These are phyloP conservation scores for Cantharis rustica DNA, from an alignment of 2,888 invertebrate species.

Conservation along the genomic window DNA sequence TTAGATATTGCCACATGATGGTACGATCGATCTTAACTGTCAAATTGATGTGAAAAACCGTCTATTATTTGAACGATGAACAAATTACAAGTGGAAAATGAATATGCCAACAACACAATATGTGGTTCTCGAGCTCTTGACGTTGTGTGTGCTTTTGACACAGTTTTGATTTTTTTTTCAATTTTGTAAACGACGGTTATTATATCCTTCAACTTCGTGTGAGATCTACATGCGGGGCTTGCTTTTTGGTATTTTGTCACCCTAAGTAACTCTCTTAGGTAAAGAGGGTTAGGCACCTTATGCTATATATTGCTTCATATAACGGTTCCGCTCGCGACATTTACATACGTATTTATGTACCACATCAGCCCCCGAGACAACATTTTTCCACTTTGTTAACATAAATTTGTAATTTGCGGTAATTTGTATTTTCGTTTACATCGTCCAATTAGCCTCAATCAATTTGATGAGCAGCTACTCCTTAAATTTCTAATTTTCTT, in stretches of 20 bases:
- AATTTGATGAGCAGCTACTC: too few species aligned
- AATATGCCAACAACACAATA: constrained; percentile 46
- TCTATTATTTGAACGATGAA: constrained; percentile 38
- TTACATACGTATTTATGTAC: constrained; percentile 19
- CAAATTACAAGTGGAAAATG: constrained; percentile 49
- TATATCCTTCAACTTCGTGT: background rate
- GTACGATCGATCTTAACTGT: constrained; percentile 48
- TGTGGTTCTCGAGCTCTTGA: constrained; percentile 38
- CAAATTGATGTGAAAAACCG: constrained; percentile 37
- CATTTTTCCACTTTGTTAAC: background rate
- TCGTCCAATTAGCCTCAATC: background rate
- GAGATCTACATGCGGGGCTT: constrained; percentile 33
- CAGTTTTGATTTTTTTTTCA: constrained; percentile 35
- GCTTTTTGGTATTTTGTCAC: constrained; percentile 47
- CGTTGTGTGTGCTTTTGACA: constrained; percentile 37
- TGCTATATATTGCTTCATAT: constrained; percentile 39
- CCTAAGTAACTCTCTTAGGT: constrained; percentile 43
- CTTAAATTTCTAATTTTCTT: too few species aligned
- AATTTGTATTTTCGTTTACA: background rate
- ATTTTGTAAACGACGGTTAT: background rate
- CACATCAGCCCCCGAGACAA: background rate
- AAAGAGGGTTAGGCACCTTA: constrained; percentile 42
- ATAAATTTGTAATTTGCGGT: background rate
- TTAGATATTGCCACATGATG: constrained; percentile 43
- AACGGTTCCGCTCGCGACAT: constrained; percentile 23